These are phyloP conservation scores for Cranoglanis bouderius DNA, from an alignment of 2,113 vertebrate species.

Conservation along the genomic window DNA sequence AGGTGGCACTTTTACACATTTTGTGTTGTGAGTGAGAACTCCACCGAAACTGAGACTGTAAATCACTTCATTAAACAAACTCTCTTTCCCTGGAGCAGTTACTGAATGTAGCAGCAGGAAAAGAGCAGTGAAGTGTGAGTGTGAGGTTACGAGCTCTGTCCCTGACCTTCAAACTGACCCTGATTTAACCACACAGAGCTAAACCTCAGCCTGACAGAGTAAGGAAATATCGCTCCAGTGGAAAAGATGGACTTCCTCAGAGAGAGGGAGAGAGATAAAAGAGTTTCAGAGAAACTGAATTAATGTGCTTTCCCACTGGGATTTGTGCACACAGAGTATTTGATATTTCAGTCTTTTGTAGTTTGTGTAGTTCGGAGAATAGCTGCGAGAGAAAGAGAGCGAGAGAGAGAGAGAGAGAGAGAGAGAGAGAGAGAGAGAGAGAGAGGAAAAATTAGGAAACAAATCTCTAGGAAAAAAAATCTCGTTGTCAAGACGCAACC, in stretches of 20 bases:
- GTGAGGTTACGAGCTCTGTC: background rate
- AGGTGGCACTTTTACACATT: background rate
- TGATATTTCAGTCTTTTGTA: conserved; percentile 6
- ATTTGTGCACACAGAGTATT: background rate
- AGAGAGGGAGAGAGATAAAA: background rate
- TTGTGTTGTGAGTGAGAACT: background rate
- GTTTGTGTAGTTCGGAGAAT: background rate
- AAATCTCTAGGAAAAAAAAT: background rate
- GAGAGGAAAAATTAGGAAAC: too few relatives aligned
- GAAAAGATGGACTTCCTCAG: background rate
- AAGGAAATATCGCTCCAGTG: background rate
- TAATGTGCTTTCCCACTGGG: background rate
- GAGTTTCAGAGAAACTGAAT: background rate
- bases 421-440: background rate
- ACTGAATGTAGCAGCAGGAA: background rate
- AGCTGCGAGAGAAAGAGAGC: background rate
- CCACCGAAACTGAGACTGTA: background rate
- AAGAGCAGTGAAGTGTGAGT: background rate
- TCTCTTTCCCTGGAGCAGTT: background rate
- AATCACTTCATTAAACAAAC: background rate
- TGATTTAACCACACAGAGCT: background rate
- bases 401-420: background rate
- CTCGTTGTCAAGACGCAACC: background rate
- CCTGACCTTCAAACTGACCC: conserved; percentile 20
- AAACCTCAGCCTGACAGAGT: background rate